These are phyloP conservation scores for Theristus sp. DNA, from an alignment of 2,888 invertebrate genomes.

Conservation along the genomic window DNA sequence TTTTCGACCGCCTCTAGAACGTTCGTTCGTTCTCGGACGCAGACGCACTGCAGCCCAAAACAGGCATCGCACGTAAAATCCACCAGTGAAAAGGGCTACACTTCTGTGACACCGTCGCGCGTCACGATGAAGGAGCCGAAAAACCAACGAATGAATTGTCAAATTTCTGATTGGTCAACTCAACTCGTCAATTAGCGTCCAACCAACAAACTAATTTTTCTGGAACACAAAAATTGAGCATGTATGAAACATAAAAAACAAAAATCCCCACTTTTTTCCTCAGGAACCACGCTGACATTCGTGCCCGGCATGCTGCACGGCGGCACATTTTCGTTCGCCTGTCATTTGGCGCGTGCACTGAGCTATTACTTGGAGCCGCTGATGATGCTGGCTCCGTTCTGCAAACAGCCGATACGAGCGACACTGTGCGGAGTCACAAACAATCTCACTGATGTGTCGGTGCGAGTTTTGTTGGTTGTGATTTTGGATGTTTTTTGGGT, in stretches of 20 bases:
- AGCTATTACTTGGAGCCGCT: constrained; percentile 75
- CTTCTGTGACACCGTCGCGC: too few species aligned
- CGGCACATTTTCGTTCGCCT: constrained; percentile 68
- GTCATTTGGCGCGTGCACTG: constrained; percentile 47
- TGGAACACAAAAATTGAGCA: not conserved
- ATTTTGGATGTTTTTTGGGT: not conserved
- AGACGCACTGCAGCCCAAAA: too few species aligned
- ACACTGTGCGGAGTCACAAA: constrained; percentile 75
- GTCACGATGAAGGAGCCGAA: too few species aligned
- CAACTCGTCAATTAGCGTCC: too few species aligned
- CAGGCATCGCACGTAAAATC: too few species aligned
- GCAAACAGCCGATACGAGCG: constrained; percentile 63
- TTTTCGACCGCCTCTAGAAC: too few species aligned
- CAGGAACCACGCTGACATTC: constrained; percentile 65
- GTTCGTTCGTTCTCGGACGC: too few species aligned
- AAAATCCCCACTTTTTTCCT: constrained; percentile 5
- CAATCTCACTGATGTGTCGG: constrained; percentile 38
- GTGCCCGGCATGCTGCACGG: constrained; percentile 77
- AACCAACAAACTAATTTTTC: not conserved
- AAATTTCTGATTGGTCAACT: too few species aligned
- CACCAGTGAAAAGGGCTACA: too few species aligned
- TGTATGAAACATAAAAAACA: not conserved
- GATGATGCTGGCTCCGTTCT: constrained; percentile 75
- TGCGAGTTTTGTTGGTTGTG: constrained; percentile 13
- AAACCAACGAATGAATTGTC: too few species aligned